Percentiles rank a stretch among this genome's conserved stretches.
Conservation (phyloP, 2,113 vertebrate species). For the Nycticryphes semicollaris region DNA sequence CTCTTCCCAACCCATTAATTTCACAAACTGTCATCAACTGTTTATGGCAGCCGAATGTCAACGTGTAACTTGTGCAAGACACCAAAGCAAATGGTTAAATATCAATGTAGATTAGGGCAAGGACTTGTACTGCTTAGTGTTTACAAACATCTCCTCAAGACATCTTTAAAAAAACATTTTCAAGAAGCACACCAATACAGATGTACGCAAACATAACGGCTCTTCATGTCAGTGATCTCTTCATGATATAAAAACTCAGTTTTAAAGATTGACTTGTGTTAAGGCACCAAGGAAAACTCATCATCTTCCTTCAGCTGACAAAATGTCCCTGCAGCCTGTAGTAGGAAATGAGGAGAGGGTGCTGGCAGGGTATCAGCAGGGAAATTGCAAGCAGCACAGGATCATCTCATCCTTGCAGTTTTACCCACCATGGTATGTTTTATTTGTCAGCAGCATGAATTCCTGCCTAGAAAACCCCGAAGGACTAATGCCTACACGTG, state of each 20-base stretch:
- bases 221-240: too few species aligned
- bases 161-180: too few species aligned
- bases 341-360: not conserved
- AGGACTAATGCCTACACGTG: not conserved
- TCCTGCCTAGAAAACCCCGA: not conserved
- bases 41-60: conserved; percentile 64
- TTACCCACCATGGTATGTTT: not conserved
- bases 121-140: not conserved
- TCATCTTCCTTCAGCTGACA: not conserved
- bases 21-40: not conserved
- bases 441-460: not conserved
- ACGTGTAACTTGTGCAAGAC: not conserved
- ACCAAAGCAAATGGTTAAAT: conserved; percentile 14
- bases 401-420: not conserved
- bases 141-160: too few species aligned
- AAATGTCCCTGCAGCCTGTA: not conserved
- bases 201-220: too few species aligned
- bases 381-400: not conserved
- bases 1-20: conserved; percentile 25
- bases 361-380: not conserved
- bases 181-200: too few species aligned
- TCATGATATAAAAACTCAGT: too few species aligned
- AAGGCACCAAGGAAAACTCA: not conserved
- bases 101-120: conserved; percentile 20
- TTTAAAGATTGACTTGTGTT: not conserved